Percentiles rank a stretch among this genome's conserved stretches.
Evolutionary conservation across 2,888 invertebrate genomes (phyloP).

Genomic region (Xestia rhomboidea): DNA sequence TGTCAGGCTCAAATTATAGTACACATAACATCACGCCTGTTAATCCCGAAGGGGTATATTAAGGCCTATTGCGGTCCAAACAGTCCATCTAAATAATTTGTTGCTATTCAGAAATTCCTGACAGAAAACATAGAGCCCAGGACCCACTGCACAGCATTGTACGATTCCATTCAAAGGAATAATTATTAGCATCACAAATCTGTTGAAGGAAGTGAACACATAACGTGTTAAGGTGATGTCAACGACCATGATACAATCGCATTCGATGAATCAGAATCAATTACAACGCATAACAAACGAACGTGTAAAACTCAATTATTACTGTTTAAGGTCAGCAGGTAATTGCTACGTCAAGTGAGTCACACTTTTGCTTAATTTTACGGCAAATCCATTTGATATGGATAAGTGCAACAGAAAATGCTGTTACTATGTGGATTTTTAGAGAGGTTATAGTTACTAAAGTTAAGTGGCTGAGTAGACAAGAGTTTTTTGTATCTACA

Average conservation of each 20-base stretch:
- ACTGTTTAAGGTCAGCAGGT: conserved; percentile 55
- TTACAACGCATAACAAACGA: conserved; percentile 45
- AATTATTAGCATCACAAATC: conserved; percentile 15
- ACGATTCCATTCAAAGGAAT: background rate
- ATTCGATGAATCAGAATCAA: conserved; percentile 54
- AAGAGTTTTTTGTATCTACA: background rate
- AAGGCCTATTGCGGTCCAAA: background rate
- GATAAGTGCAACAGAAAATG: conserved; percentile 17
- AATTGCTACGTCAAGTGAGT: conserved; percentile 38
- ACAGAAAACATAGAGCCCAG: background rate
- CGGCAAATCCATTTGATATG: conserved; percentile 14
- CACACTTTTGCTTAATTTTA: conserved; percentile 38
- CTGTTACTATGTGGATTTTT: background rate
- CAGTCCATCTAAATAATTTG: background rate
- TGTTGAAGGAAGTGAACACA: conserved; percentile 19
- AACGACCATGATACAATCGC: conserved; percentile 42
- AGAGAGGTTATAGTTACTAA: background rate
- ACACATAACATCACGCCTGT: background rate
- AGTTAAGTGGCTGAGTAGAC: background rate
- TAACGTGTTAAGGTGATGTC: conserved; percentile 40
- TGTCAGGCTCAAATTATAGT: conserved; percentile 4
- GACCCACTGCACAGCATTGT: background rate
- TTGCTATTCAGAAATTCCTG: background rate
- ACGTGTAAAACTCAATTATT: conserved; percentile 50
- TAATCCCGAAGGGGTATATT: background rate